Percentiles rank a stretch among this genome's conserved stretches.
Evolutionary conservation across 2,888 invertebrate species (phyloP).

Genomic region (Phasia obesa): DNA sequence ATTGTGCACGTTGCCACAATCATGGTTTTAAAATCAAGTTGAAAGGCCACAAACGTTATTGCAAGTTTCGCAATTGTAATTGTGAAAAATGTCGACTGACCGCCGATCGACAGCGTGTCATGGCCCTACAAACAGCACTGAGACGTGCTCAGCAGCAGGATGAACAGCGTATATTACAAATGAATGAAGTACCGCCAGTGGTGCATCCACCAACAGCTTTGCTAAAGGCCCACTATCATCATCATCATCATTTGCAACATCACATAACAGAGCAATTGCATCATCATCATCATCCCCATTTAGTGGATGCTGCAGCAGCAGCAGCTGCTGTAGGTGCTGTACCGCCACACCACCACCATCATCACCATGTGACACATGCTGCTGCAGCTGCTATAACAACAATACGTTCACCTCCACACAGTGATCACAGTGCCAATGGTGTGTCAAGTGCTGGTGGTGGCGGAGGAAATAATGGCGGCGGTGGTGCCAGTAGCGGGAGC

Average conservation of each 20-base stretch:
- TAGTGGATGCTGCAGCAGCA: slow-evolving; percentile 73
- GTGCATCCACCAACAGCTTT: slow-evolving; percentile 74
- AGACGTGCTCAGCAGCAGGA: slow-evolving; percentile 93
- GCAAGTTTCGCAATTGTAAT: slow-evolving; percentile 91
- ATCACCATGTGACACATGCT: slow-evolving; percentile 61
- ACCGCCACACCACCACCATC: slow-evolving; percentile 70
- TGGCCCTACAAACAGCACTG: slow-evolving; percentile 94
- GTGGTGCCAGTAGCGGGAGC: slow-evolving; percentile 67
- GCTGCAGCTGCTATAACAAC: slow-evolving; percentile 65
- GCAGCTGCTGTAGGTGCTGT: slow-evolving; percentile 72
- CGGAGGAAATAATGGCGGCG: slow-evolving; percentile 17
- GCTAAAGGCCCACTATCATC: slow-evolving; percentile 78
- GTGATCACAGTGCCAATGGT: slow-evolving; percentile 68
- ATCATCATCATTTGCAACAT: slow-evolving; percentile 81
- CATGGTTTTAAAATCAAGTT: slow-evolving; percentile 94
- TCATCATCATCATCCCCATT: slow-evolving; percentile 74
- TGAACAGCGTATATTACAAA: slow-evolving; percentile 85
- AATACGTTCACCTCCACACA: slow-evolving; percentile 76
- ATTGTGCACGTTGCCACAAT: slow-evolving; percentile 96
- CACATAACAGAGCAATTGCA: slow-evolving; percentile 83
- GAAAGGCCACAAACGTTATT: slow-evolving; percentile 96
- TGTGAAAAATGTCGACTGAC: slow-evolving; percentile 94
- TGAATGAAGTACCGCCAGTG: slow-evolving; percentile 84
- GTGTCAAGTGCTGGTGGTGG: slow-evolving; percentile 65
- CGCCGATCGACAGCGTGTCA: slow-evolving; percentile 92